Evolutionary conservation across 2,113 vertebrate genomes (phyloP).

Genomic region (Ctenodactylus gundi): DNA sequence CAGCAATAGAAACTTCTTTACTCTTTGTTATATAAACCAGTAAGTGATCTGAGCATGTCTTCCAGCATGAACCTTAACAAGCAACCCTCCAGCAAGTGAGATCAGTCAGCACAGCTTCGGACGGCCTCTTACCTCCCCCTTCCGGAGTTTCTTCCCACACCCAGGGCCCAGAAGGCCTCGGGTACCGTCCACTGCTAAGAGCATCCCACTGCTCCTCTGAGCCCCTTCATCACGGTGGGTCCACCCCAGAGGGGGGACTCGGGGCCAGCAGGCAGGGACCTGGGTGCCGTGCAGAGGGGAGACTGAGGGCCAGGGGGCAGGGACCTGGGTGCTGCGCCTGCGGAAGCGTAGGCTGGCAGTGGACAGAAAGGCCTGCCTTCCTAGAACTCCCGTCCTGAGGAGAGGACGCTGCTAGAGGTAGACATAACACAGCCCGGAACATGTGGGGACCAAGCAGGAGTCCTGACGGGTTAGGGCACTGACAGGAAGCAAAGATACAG

Average conservation of each 20-base stretch:
- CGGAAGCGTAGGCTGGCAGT: not conserved
- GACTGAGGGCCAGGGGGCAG: too few species aligned
- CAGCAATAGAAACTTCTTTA: not conserved
- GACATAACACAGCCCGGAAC: not conserved
- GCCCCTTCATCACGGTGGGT: too few species aligned
- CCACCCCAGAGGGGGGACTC: fast-evolving
- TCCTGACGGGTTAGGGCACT: not conserved
- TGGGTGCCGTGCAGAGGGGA: not conserved
- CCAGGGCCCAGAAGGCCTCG: not conserved
- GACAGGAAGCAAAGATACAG: not conserved
- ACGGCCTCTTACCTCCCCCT: not conserved
- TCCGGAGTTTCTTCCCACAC: not conserved
- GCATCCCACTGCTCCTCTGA: not conserved
- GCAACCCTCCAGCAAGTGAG: not conserved
- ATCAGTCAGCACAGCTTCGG: not conserved
- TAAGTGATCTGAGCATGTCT: not conserved
- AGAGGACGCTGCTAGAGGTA: not conserved
- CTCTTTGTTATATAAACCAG: not conserved
- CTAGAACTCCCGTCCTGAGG: not conserved
- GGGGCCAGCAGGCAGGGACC: not conserved
- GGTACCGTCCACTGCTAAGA: not conserved
- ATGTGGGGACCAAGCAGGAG: not conserved
- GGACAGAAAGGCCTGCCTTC: not conserved
- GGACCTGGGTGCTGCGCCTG: not conserved
- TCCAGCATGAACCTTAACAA: not conserved